Evolutionary conservation across 2,888 invertebrate species (phyloP), one percentile per base, ranked within the genome.

Genomic region (Caenorhabditis japonica): DNA sequence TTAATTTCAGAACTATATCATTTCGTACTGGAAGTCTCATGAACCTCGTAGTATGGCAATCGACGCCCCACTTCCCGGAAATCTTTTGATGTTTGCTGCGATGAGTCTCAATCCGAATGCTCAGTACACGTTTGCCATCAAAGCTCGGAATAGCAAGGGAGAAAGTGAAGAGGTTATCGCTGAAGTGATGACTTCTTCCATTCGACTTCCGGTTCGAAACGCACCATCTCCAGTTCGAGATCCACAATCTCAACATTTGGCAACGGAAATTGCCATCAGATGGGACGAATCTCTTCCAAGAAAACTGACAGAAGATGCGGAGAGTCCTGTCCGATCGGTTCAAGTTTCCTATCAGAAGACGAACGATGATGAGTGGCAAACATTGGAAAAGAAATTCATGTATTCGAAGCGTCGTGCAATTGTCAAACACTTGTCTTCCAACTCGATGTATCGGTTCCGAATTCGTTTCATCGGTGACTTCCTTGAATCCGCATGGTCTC

Each of bases 391-490:
- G 51, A 64, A 66, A 39, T 71, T 71, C 13, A 61, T 61, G 1
- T 71, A 66, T 17, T 43, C 53, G 5, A 66, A 72, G 27, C 43
- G 47, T 25, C 56, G 77, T 68, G 61, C 60, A 33, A 46, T 56
- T 3, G 46, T 72, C 17, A 51, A 52, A 34, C 59, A 60, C 25
- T 44, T 72, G 7, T 46, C 64, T 83, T 95, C 97, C 0, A 93
- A 93, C 87, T 94, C 94, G 0, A 91, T 92, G 0, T 86, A 85
- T 59, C 76, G 81, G 86, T 96, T 97, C 89, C 91, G 96, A 51
- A 94, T 97, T 80, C 93, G 94, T 88, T 96, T 95, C 0, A 94
- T 94, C 12, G 97, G 97, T 88, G 99, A 99, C 88, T 93, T 96
- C 61, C 96, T 96, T 0, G 94, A 94, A 0, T 95, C 96, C 84